phyloP scores from a whole-genome alignment of 2,888 invertebrate genomes.

The Torymus tubicola region DNA sequence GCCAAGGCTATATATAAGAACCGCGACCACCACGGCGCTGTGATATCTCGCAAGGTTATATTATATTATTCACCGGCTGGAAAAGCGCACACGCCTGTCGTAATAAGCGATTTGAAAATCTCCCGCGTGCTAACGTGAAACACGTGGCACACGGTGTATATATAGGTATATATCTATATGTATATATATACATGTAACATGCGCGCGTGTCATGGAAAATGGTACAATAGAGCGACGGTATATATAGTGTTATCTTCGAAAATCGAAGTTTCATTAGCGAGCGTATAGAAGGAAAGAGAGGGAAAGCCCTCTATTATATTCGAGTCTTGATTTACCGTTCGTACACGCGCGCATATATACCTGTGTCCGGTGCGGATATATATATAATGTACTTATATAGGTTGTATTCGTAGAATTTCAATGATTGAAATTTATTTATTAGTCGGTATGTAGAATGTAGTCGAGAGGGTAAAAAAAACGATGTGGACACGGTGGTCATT shows the following conservation, averaged over 20 bases:
- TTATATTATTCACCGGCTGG: slow-evolving; percentile 41
- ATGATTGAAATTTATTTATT: slow-evolving; percentile 14
- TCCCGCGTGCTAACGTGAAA: neutral
- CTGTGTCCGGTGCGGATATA: neutral
- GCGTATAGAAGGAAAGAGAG: too few species aligned
- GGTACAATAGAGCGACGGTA: neutral
- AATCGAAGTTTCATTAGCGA: slow-evolving; percentile 21
- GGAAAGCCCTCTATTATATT: too few species aligned
- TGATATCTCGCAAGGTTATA: slow-evolving; percentile 61
- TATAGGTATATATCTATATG: slow-evolving; percentile 1
- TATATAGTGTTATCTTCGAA: slow-evolving; percentile 22
- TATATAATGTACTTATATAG: too few species aligned
- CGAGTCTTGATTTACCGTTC: slow-evolving; percentile 11
- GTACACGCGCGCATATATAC: neutral
- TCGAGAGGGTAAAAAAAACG: too few species aligned
- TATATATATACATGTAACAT: too few species aligned
- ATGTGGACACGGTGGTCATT: too few species aligned
- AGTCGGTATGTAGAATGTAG: neutral
- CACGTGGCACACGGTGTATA: neutral
- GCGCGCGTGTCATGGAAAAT: neutral
- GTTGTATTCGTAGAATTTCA: slow-evolving; percentile 19
- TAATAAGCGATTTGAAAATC: too few species aligned
- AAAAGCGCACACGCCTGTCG: neutral
- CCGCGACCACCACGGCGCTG: neutral
- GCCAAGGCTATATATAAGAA: slow-evolving; percentile 47